phyloP scores from a whole-genome alignment of 2,888 invertebrate species.

The Apamea crenata region DNA sequence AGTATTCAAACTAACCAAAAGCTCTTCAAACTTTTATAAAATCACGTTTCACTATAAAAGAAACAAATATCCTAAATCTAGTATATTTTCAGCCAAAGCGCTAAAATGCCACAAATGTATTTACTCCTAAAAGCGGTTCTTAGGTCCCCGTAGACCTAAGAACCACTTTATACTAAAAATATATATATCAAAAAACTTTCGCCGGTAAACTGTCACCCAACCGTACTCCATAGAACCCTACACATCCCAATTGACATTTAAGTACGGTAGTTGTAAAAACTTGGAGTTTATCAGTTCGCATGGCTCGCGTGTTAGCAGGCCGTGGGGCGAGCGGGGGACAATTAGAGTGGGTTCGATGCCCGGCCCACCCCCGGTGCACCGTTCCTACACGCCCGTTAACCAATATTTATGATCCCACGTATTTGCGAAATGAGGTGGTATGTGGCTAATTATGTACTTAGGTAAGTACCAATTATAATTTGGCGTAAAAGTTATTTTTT shows the following conservation, averaged over 20 bases:
- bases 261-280: constrained; percentile 49
- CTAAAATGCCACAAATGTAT: neutral
- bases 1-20: neutral
- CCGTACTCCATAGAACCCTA: neutral
- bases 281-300: constrained; percentile 44
- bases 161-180: neutral
- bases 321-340: constrained; percentile 59
- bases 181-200: neutral
- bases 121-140: neutral
- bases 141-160: neutral
- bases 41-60: neutral
- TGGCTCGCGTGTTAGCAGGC: constrained; percentile 55
- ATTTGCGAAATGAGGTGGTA: constrained; percentile 56
- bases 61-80: neutral
- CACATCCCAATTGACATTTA: constrained; percentile 58
- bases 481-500: constrained; percentile 4
- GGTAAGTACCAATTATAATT: constrained; percentile 36
- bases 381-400: constrained; percentile 60
- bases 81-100: neutral
- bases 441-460: constrained; percentile 42
- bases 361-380: constrained; percentile 59
- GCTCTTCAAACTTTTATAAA: neutral
- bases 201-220: constrained; percentile 7
- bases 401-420: constrained; percentile 51
- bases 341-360: constrained; percentile 62